These are phyloP conservation scores for Alviniconcha strummeri DNA, from an alignment of 2,888 invertebrate genomes.

Conservation along the genomic window DNA sequence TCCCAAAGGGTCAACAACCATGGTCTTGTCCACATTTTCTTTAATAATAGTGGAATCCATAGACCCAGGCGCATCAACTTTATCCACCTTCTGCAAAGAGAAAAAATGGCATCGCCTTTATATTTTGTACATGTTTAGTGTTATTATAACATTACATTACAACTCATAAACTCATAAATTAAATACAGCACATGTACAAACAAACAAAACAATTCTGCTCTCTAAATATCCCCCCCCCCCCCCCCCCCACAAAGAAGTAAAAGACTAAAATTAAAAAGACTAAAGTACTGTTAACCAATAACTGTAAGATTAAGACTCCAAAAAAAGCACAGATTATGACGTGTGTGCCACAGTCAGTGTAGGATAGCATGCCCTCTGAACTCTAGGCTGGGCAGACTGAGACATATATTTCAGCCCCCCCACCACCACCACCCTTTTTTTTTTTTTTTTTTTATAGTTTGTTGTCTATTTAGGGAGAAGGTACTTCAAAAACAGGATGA, in stretches of 20 bases:
- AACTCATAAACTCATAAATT: neutral
- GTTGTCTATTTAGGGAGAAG: no score
- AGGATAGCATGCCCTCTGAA: neutral
- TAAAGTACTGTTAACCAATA: no score
- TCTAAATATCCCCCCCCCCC: no score
- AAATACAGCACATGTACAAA: neutral
- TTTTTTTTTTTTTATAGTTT: no score
- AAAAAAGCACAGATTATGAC: no score
- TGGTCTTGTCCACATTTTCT: conserved; percentile 3
- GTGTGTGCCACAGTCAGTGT: neutral
- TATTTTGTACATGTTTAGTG: neutral
- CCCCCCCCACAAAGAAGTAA: no score
- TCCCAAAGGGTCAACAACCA: neutral
- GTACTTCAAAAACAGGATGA: neutral
- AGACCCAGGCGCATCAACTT: neutral
- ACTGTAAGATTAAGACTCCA: no score
- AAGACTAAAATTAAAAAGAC: no score
- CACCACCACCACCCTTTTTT: neutral
- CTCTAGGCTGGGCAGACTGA: neutral
- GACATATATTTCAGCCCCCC: neutral
- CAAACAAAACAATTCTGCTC: no score
- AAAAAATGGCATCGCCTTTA: neutral
- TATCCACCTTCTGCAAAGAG: conserved; percentile 10
- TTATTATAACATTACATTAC: neutral
- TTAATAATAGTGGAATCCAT: neutral